Base-by-base conservation (phyloP, 2,888 invertebrate genomes). In the Aricia artaxerxes region DNA sequence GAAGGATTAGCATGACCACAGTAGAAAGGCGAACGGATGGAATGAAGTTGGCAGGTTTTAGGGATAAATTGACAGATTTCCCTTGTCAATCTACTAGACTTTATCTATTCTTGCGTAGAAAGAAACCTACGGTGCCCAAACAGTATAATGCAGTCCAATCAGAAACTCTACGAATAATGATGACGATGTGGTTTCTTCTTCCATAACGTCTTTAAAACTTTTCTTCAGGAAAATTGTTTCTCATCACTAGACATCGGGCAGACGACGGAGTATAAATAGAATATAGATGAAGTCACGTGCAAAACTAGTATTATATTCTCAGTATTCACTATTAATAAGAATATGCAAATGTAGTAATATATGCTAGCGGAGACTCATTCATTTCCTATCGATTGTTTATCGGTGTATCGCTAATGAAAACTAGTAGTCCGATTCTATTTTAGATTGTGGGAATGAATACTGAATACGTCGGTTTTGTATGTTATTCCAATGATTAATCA, bases 301-400 rank as follows among this genome's bases (percentile, higher is more conserved):
- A 69, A 16, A 69, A 69, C 35, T 69, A 11, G 64, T 64, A 31
- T 64, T 64, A 24, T 9, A 69, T 69, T 16, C 69, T 13, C 69
- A 35, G 69, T 69, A 4, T 69, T 69, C 69, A 38, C 35, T 35
- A 69, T 69, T 69, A 69, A 69, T 69, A 69, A 69, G 35, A 69
- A 69, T 69, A 69, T 69, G 69, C 69, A 35, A 69, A 69, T 69
- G 69, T 69, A 4, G 35, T 31, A 31, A 69, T 69, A 69, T 69
- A 69, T 69, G 69, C 9, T 4, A 35, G 69, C 1, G 5, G 35
- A 35, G 69, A 35, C 69, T 38, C 69, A 69, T 69, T 69, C 13
- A 35, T 69, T 69, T 69, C 69, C 69, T 13, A 69, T 35, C 69
- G 69, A 69, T 69, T 69, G 38, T 38, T 69, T 69, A 69, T 69